phyloP scores from a whole-genome alignment of 2,113 vertebrate genomes.

The Osmerus eperlanus region DNA sequence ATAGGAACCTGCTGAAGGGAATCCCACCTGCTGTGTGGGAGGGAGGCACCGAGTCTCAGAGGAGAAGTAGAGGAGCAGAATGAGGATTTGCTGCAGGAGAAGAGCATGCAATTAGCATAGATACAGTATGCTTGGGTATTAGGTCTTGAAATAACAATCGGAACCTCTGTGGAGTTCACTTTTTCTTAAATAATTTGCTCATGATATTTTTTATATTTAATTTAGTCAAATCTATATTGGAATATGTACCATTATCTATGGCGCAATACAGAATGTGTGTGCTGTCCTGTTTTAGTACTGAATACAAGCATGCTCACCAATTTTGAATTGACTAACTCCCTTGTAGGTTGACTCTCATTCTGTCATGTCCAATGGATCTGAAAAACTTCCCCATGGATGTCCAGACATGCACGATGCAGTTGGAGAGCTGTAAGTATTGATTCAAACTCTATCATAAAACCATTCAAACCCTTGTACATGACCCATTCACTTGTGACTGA shows the following conservation, averaged over 20 bases:
- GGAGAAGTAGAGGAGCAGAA: slow-evolving; percentile 15
- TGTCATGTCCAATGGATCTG: slow-evolving; percentile 98
- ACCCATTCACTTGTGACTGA: background rate
- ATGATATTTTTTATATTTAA: too few relatives aligned
- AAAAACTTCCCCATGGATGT: slow-evolving; percentile 99
- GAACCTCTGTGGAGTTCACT: too few relatives aligned
- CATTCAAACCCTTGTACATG: too few relatives aligned
- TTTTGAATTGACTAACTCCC: background rate
- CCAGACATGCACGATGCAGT: slow-evolving; percentile 97
- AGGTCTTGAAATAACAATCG: too few relatives aligned
- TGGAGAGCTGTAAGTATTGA: slow-evolving; percentile 90
- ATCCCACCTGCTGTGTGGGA: slow-evolving; percentile 47
- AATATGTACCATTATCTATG: background rate
- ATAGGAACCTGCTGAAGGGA: slow-evolving; percentile 67
- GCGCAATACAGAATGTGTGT: background rate
- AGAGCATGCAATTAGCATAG: slow-evolving; percentile 4
- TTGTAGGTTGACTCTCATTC: slow-evolving; percentile 88
- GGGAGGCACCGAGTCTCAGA: slow-evolving; percentile 15
- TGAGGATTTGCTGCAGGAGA: background rate
- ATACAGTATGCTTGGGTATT: background rate
- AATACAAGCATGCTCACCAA: background rate
- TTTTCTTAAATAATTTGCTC: too few relatives aligned
- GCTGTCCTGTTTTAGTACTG: background rate
- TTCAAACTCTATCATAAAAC: background rate
- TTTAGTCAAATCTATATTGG: too few relatives aligned